phyloP scores from a whole-genome alignment of 2,888 invertebrate genomes.

The Andrena trimmerana region DNA sequence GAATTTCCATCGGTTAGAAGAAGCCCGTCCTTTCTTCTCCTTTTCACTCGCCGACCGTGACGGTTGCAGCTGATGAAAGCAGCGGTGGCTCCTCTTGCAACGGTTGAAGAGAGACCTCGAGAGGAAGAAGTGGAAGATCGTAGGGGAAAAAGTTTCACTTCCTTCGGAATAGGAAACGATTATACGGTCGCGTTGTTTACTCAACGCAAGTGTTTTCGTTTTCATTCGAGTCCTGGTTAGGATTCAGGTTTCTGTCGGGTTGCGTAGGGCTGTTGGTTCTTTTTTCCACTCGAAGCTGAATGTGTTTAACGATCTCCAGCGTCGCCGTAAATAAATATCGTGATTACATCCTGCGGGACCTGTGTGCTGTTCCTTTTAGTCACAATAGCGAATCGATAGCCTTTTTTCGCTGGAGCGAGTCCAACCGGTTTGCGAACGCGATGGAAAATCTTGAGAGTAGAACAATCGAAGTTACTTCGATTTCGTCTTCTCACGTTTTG shows the following conservation, averaged over 20 bases:
- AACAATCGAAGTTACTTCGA: constrained; percentile 49
- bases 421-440: constrained; percentile 41
- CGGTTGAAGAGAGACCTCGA: neutral
- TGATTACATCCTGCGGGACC: constrained; percentile 22
- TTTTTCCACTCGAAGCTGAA: neutral
- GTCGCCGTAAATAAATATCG: constrained; percentile 33
- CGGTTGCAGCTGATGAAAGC: neutral
- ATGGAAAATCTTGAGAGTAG: constrained; percentile 27
- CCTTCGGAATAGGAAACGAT: constrained; percentile 2
- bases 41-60: constrained; percentile 4
- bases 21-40: too few species aligned
- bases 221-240: neutral
- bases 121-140: neutral
- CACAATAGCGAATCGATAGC: constrained; percentile 47
- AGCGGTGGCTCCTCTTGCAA: neutral
- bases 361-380: constrained; percentile 26
- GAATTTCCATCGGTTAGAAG: constrained; percentile 15
- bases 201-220: constrained; percentile 2
- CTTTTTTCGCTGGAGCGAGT: constrained; percentile 15
- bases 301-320: constrained; percentile 1
- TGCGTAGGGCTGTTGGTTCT: neutral
- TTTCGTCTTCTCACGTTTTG: neutral
- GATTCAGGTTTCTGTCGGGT: neutral
- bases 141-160: neutral
- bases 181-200: neutral